Conservation (phyloP, 2,797 vertebrate genomes). For the Rousettus madagascariensis region DNA sequence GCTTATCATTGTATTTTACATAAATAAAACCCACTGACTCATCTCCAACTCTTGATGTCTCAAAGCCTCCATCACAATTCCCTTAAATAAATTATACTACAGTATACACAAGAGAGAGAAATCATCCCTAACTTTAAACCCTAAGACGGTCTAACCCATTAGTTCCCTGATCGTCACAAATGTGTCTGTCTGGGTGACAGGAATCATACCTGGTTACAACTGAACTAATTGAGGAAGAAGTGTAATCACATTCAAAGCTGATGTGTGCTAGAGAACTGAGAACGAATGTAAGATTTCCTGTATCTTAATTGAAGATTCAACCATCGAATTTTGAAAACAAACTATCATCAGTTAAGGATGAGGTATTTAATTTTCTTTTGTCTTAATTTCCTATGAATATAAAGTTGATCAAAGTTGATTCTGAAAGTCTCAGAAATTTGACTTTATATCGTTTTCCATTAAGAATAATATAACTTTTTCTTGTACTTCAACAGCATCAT, state of each 20-base stretch:
- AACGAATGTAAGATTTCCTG: neutral
- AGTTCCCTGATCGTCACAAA: neutral
- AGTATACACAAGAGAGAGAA: neutral
- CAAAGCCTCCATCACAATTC: neutral
- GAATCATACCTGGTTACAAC: neutral
- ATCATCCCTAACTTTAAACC: neutral
- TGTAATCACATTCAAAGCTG: neutral
- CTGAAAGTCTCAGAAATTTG: neutral
- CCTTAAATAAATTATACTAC: neutral
- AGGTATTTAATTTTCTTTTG: slow-evolving; percentile 24
- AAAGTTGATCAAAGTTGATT: neutral
- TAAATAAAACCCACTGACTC: neutral
- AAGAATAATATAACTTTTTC: slow-evolving; percentile 1
- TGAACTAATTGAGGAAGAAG: neutral
- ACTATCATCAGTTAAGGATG: neutral
- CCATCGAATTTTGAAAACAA: neutral
- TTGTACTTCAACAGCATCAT: neutral
- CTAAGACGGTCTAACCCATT: neutral
- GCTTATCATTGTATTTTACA: neutral
- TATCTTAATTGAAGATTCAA: neutral
- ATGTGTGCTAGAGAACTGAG: neutral
- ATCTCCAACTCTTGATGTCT: neutral
- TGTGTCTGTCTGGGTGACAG: neutral
- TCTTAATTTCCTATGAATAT: neutral
- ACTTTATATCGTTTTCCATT: slow-evolving; percentile 18